Percentiles rank a stretch among this genome's conserved stretches.
These are phyloP conservation scores for Perca flavescens DNA, from an alignment of 2,113 vertebrate species.

Conservation along the genomic window DNA sequence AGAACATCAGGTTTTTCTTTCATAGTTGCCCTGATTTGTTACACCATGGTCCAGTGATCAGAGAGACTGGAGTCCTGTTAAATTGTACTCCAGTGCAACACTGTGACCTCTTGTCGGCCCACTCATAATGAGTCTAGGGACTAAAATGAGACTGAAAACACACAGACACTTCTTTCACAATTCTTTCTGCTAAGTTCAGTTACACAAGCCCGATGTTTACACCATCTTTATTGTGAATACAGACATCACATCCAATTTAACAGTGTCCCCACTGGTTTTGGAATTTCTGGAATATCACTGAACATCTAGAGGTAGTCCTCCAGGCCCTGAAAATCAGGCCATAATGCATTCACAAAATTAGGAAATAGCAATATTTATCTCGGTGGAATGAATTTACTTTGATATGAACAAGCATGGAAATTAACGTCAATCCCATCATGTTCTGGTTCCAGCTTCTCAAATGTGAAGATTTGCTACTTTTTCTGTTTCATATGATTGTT, in stretches of 20 bases:
- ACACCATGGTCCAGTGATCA: constrained; percentile 19
- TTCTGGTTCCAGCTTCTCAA: not conserved
- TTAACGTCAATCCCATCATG: not conserved
- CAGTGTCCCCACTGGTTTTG: constrained; percentile 39
- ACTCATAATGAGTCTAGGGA: constrained; percentile 21
- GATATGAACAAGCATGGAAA: no score
- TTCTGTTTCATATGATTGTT: not conserved
- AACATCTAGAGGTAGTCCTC: not conserved
- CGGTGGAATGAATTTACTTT: not conserved
- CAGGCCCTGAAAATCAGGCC: no score
- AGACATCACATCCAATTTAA: constrained; percentile 51
- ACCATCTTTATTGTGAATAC: constrained; percentile 40
- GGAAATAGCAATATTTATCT: not conserved
- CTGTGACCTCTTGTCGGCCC: constrained; percentile 11
- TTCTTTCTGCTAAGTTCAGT: constrained; percentile 25
- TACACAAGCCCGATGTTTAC: constrained; percentile 18
- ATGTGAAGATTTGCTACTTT: not conserved
- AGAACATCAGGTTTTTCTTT: not conserved
- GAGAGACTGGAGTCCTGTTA: not conserved
- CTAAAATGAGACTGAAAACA: constrained; percentile 41
- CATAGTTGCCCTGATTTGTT: not conserved
- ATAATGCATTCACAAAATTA: not conserved
- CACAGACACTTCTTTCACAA: constrained; percentile 6
- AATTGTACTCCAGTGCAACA: constrained; percentile 17
- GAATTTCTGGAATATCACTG: constrained; percentile 27